These are phyloP conservation scores for Stenoptilia bipunctidactyla DNA, from an alignment of 2,888 invertebrate species.

Conservation along the genomic window DNA sequence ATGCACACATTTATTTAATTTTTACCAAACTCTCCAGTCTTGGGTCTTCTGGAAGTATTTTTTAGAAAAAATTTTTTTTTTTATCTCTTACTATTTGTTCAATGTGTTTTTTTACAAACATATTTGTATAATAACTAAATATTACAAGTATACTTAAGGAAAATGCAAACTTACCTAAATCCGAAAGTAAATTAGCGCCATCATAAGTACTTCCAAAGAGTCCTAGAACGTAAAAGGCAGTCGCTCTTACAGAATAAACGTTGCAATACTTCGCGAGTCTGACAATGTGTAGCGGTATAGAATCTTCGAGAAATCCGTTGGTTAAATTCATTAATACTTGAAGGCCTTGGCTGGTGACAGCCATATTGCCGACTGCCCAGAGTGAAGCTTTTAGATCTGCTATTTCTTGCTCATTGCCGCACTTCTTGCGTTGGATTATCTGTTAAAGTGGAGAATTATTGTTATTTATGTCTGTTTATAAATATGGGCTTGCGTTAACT, in stretches of 20 bases:
- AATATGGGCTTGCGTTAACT: too few relatives aligned
- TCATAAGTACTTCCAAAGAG: slow-evolving; percentile 86
- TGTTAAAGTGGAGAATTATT: slow-evolving; percentile 17
- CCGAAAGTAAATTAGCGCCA: slow-evolving; percentile 84
- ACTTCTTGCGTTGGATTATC: slow-evolving; percentile 63
- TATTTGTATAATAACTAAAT: too few relatives aligned
- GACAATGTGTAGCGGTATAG: slow-evolving; percentile 58
- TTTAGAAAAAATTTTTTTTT: too few relatives aligned
- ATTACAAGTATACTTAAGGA: too few relatives aligned
- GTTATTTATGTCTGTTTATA: too few relatives aligned
- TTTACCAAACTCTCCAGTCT: too few relatives aligned
- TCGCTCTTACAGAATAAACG: slow-evolving; percentile 90
- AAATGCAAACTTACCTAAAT: slow-evolving; percentile 66
- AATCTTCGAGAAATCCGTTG: slow-evolving; percentile 45
- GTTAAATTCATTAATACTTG: slow-evolving; percentile 75
- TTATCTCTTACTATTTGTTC: too few relatives aligned
- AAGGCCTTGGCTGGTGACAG: slow-evolving; percentile 81
- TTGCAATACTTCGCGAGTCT: slow-evolving; percentile 82
- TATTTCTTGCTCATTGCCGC: slow-evolving; percentile 77
- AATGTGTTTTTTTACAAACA: too few relatives aligned
- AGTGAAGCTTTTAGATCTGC: slow-evolving; percentile 87
- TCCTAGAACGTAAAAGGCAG: slow-evolving; percentile 90
- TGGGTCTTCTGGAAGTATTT: too few relatives aligned
- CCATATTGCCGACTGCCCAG: slow-evolving; percentile 91
- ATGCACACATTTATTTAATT: too few relatives aligned